Conservation (phyloP, 2,888 invertebrate genomes). For the Heliconius erato region DNA sequence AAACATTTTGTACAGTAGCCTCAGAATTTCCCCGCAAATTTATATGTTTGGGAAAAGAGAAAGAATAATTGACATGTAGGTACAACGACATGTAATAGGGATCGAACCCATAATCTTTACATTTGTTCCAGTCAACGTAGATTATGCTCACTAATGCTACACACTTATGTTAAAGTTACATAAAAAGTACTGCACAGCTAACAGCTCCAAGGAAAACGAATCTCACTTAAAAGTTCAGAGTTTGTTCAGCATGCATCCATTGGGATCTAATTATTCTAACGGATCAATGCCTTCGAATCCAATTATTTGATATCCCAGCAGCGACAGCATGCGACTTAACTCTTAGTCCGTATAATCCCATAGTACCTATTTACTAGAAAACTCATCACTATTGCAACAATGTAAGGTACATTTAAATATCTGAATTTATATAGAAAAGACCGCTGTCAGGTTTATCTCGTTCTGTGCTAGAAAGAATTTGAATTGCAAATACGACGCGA, state of each 20-base stretch:
- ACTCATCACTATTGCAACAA: constrained; percentile 14
- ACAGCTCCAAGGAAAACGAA: background rate
- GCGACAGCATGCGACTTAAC: background rate
- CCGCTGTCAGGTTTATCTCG: constrained; percentile 13
- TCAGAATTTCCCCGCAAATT: no score
- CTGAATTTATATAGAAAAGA: background rate
- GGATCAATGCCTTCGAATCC: background rate
- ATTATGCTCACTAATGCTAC: background rate
- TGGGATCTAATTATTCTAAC: constrained; percentile 17
- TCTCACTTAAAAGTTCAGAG: background rate
- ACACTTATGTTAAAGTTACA: background rate
- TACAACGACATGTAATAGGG: background rate
- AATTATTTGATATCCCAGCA: constrained; percentile 26
- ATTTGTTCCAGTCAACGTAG: background rate
- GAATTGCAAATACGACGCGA: constrained; percentile 30
- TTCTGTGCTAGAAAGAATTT: constrained; percentile 20
- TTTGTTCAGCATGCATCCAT: constrained; percentile 7
- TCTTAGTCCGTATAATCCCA: background rate
- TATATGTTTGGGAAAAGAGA: no score
- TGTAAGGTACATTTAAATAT: constrained; percentile 15
- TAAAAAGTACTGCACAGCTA: background rate
- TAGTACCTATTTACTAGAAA: background rate
- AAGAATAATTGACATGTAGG: background rate
- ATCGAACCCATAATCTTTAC: background rate
- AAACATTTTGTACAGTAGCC: no score